Evolutionary conservation across 2,888 invertebrate genomes (phyloP).

Genomic region (Ochropleura leucogaster): DNA sequence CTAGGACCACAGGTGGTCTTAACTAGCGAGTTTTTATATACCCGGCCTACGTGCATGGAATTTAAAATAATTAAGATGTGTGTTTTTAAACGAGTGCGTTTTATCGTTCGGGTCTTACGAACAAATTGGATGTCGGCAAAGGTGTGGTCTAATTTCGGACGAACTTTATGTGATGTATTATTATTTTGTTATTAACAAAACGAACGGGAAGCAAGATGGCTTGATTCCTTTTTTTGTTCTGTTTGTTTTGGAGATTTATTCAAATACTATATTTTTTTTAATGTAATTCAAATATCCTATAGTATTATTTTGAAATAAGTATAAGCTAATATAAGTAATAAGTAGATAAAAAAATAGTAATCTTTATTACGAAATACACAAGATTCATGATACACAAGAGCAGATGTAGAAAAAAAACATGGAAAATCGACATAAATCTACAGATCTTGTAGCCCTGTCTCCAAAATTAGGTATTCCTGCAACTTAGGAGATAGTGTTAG

Average conservation of each 20-base stretch:
- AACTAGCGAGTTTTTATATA: slow-evolving; percentile 48
- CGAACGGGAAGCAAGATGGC: background rate
- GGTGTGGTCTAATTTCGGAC: background rate
- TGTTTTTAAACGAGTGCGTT: slow-evolving; percentile 24
- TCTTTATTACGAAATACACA: too few species aligned
- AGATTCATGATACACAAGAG: too few species aligned
- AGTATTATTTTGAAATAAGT: background rate
- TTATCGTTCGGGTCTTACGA: slow-evolving; percentile 20
- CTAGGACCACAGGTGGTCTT: slow-evolving; percentile 52
- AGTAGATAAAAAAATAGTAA: too few species aligned
- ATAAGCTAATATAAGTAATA: background rate
- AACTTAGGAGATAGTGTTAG: too few species aligned
- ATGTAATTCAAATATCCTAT: background rate
- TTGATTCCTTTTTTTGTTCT: background rate
- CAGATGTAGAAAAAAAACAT: too few species aligned
- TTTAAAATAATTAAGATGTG: slow-evolving; percentile 46
- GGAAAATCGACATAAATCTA: too few species aligned
- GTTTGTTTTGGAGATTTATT: background rate
- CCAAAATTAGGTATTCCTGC: too few species aligned
- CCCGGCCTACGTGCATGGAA: slow-evolving; percentile 5
- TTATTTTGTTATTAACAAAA: background rate
- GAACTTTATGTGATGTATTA: background rate
- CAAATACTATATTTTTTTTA: too few species aligned
- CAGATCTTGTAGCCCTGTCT: too few species aligned
- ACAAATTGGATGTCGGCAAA: slow-evolving; percentile 33